Conservation (phyloP, 2,113 vertebrate species). For the Odocoileus virginianus region DNA sequence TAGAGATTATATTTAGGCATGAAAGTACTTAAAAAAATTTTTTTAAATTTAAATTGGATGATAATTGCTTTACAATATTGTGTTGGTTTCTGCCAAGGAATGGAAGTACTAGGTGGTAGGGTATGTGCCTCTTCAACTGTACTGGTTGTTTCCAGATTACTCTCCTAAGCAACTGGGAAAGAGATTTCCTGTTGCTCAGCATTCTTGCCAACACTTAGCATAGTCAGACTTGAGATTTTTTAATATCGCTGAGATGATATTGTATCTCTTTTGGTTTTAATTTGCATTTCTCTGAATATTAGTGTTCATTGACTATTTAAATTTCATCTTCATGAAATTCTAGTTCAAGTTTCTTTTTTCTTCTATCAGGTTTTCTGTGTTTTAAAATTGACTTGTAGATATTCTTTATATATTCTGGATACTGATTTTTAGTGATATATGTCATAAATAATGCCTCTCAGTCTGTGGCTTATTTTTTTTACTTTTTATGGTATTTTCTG, state of each 20-base stretch:
- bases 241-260: neutral
- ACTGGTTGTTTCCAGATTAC: neutral
- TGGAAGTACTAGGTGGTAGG: neutral
- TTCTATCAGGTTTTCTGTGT: neutral
- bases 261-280: neutral
- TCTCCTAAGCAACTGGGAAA: neutral
- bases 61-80: neutral
- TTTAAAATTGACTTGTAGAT: conserved; percentile 6
- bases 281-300: neutral
- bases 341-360: neutral
- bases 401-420: neutral
- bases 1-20: neutral
- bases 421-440: neutral
- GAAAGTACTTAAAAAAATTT: neutral
- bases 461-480: neutral
- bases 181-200: neutral
- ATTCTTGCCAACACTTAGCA: neutral
- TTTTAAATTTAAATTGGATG: neutral
- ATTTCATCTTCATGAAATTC: neutral
- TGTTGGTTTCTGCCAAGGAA: neutral
- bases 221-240: neutral
- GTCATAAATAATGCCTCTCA: neutral
- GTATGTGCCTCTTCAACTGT: neutral
- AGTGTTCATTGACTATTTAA: neutral
- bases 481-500: neutral